phyloP scores from a whole-genome alignment of 2,113 vertebrate genomes.

The Caranx ignobilis region DNA sequence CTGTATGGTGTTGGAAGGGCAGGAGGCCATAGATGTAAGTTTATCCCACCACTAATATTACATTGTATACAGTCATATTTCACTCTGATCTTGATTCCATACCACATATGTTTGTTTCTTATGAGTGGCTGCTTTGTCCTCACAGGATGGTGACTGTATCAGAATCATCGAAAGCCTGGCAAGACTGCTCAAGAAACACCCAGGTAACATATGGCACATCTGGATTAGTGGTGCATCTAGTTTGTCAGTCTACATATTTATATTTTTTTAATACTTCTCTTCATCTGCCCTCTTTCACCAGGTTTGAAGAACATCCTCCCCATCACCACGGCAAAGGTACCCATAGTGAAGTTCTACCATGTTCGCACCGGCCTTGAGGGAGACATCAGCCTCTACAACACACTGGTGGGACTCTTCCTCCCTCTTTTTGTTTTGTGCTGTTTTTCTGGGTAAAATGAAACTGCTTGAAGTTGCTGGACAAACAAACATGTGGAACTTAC shows the following conservation, averaged over 20 bases:
- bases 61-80: too few relatives aligned
- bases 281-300: conserved; percentile 53
- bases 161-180: conserved; percentile 92
- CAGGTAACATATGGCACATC: conserved; percentile 82
- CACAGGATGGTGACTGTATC: conserved; percentile 90
- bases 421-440: background rate
- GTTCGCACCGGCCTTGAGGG: conserved; percentile 92
- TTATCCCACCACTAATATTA: background rate
- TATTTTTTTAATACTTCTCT: background rate
- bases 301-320: conserved; percentile 93
- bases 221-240: background rate
- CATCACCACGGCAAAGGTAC: conserved; percentile 96
- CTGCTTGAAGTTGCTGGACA: background rate
- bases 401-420: conserved; percentile 83
- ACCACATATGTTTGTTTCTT: background rate
- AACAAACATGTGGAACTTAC: background rate
- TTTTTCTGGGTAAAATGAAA: background rate
- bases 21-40: conserved; percentile 89
- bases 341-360: conserved; percentile 96
- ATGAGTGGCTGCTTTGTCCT: conserved; percentile 3
- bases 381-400: conserved; percentile 97
- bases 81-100: background rate
- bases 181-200: conserved; percentile 90
- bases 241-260: too few relatives aligned
- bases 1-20: conserved; percentile 93